phyloP scores from a whole-genome alignment of 2,888 invertebrate species.

The Melikaiella ostensackeni region DNA sequence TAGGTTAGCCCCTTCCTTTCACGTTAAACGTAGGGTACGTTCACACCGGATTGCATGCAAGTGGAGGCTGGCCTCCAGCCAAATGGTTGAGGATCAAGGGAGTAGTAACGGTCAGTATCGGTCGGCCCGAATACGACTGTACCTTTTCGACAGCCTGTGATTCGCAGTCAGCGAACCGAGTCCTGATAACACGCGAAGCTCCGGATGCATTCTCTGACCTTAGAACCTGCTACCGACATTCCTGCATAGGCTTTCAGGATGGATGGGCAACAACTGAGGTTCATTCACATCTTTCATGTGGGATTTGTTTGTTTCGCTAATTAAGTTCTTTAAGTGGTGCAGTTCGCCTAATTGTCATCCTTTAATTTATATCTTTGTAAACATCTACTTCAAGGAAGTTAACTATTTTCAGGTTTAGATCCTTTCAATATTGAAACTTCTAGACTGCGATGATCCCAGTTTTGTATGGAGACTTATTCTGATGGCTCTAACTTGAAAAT shows the following conservation, averaged over 20 bases:
- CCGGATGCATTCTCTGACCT: constrained; percentile 38
- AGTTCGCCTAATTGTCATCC: background rate
- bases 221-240: constrained; percentile 15
- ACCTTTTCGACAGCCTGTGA: constrained; percentile 46
- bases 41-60: constrained; percentile 63
- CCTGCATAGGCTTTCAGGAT: constrained; percentile 16
- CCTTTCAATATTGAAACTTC: no score
- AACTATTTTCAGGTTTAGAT: background rate
- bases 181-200: constrained; percentile 49
- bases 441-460: no score
- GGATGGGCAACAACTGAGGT: background rate
- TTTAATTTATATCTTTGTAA: background rate
- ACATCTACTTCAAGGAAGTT: background rate
- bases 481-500: no score
- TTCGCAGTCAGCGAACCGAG: constrained; percentile 50
- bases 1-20: constrained; percentile 69
- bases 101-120: constrained; percentile 68
- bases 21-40: constrained; percentile 69
- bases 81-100: constrained; percentile 52
- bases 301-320: background rate
- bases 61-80: constrained; percentile 65
- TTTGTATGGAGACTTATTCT: no score
- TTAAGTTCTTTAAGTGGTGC: background rate
- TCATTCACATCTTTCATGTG: background rate
- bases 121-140: constrained; percentile 57